Evolutionary conservation across 2,797 vertebrate genomes (phyloP), one percentile per base, ranked within the genome.

Genomic region (Labroides dimidiatus): DNA sequence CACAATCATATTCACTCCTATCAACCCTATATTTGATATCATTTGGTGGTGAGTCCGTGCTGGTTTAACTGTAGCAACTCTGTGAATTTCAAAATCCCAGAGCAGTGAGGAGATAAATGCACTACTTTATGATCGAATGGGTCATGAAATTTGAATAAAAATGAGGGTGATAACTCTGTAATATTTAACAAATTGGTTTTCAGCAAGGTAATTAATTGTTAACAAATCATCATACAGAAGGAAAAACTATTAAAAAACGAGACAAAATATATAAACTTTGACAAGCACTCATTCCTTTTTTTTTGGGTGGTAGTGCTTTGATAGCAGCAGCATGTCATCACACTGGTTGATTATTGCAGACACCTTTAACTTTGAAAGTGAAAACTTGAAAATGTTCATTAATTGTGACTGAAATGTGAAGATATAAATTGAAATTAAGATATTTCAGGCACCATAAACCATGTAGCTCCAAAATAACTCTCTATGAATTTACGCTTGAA

Each of bases 11-110:
- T 74, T 80, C 3, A 8, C 70, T 81, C 61, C 55, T 27, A 48
- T 75, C 63, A 71, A 44, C 8, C 58, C 20, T 19, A 16, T 56
- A 33, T 81, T 76, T 84, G 43, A 85, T 77, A 58, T 63, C 16
- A 67, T 72, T 84, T 39, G 51, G 62, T 58, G 63, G 49, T 55
- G 72, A 54, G 27, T 44, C 52, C n/a, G 37, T 56, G 52, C 41
- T 56, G 49, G n/a, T 50, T 17, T 43, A 39, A 55, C 14, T 56
- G 52, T 41, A 39, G 53, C 47, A 1, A 21, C 63, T 72, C 45
- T 51, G 23, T 55, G 61, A 67, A 78, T 51, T 58, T 57, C 21
- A 50, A 66, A 79, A 67, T 63, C 62, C 23, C 24, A 65, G 44
- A 16, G 57, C 54, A 79, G 16, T 51, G 15, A 71, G 45, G 17